Percentiles rank a stretch among this genome's conserved stretches.
phyloP scores from a whole-genome alignment of 2,888 invertebrate genomes.

The Lepidocyrtinus sp. region DNA sequence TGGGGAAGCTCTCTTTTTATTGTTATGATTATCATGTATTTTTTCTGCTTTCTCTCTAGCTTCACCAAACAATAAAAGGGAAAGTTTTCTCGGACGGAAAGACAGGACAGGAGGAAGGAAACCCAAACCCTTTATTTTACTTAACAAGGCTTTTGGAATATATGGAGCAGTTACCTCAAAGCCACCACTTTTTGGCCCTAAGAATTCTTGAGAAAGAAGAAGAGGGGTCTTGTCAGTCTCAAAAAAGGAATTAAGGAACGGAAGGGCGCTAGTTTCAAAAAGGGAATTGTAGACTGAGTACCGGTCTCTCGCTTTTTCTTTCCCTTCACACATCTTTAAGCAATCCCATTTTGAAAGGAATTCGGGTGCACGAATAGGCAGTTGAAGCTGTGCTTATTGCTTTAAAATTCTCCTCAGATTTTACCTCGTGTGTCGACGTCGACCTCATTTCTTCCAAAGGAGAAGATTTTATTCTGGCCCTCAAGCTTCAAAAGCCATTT shows the following conservation, averaged over 20 bases:
- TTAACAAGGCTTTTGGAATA: slow-evolving; percentile 27
- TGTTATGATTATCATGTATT: not conserved
- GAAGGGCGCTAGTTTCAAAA: too few relatives aligned
- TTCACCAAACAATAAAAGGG: too few relatives aligned
- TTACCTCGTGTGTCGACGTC: slow-evolving; percentile 52
- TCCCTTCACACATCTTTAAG: too few relatives aligned
- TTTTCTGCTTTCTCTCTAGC: not conserved
- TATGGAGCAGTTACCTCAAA: slow-evolving; percentile 54
- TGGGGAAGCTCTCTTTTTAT: not conserved
- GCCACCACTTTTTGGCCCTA: slow-evolving; percentile 38
- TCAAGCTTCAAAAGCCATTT: too few relatives aligned
- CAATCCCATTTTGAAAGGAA: too few relatives aligned
- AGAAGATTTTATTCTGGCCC: slow-evolving; percentile 2
- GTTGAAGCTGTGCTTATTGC: too few relatives aligned
- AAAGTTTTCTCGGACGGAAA: slow-evolving; percentile 17
- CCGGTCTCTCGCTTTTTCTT: too few relatives aligned
- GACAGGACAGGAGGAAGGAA: slow-evolving; percentile 28
- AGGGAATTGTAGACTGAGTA: too few relatives aligned
- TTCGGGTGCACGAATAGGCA: too few relatives aligned
- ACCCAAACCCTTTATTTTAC: not conserved
- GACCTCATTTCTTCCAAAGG: slow-evolving; percentile 49
- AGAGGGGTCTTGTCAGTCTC: not conserved
- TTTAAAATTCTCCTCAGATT: slow-evolving; percentile 60
- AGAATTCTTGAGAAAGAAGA: slow-evolving; percentile 10
- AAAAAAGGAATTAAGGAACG: too few relatives aligned